Percentiles rank a stretch among this genome's conserved stretches.
Evolutionary conservation across 2,113 vertebrate genomes (phyloP).

Genomic region (Dicerorhinus sumatrensis): DNA sequence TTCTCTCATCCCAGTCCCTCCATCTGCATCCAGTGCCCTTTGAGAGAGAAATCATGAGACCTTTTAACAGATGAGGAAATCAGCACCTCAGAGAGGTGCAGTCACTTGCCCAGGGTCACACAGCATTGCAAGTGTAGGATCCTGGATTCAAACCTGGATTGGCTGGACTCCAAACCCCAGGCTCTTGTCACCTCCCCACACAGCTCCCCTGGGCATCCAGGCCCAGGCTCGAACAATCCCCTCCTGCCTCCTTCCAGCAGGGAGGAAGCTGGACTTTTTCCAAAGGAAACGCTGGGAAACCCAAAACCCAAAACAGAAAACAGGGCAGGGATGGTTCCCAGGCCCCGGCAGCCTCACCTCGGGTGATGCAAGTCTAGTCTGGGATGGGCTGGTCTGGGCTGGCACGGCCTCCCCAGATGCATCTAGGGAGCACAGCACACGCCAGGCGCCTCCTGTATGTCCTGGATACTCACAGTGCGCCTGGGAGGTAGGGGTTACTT

Average conservation of each 20-base stretch:
- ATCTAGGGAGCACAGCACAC: background rate
- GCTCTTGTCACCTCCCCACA: constrained; percentile 62
- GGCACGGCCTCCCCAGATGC: background rate
- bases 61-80: background rate
- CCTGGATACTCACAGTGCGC: background rate
- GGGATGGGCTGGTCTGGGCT: constrained; percentile 2
- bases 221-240: background rate
- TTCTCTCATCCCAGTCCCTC: background rate
- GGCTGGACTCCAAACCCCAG: constrained; percentile 39
- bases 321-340: constrained; percentile 64
- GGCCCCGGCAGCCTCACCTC: constrained; percentile 46
- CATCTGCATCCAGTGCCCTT: background rate
- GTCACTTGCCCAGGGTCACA: constrained; percentile 12
- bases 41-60: background rate
- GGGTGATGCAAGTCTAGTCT: background rate
- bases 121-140: constrained; percentile 32
- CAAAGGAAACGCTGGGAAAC: constrained; percentile 79
- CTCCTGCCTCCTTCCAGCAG: constrained; percentile 62
- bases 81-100: constrained; percentile 44
- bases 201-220: constrained; percentile 60
- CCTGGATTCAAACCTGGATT: constrained; percentile 44
- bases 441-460: background rate
- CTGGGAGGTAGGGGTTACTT: background rate
- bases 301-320: constrained; percentile 76
- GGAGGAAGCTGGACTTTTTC: constrained; percentile 76